Percentiles rank a stretch among this genome's conserved stretches.
Evolutionary conservation across 2,888 invertebrate genomes (phyloP).

Genomic region (Spisula solida): DNA sequence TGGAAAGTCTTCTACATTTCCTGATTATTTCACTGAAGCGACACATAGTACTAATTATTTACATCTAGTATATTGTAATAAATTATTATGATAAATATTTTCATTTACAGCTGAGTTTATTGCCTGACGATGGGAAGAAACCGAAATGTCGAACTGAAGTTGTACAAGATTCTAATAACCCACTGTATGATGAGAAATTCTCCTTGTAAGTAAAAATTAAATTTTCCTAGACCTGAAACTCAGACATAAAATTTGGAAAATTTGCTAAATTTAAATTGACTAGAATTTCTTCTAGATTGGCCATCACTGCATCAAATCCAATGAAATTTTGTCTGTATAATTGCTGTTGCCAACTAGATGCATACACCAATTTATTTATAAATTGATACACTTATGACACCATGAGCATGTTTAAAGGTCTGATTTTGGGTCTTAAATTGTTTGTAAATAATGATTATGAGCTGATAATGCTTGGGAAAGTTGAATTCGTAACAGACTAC

Average conservation of each 20-base stretch:
- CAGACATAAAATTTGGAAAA: neutral
- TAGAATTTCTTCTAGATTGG: too few relatives aligned
- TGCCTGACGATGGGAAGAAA: constrained; percentile 83
- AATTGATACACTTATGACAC: too few relatives aligned
- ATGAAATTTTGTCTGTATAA: neutral
- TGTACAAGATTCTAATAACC: constrained; percentile 82
- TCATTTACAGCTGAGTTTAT: constrained; percentile 80
- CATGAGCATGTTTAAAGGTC: too few relatives aligned
- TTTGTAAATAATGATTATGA: too few relatives aligned
- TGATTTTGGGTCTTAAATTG: too few relatives aligned
- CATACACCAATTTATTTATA: too few relatives aligned
- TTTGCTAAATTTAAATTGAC: too few relatives aligned
- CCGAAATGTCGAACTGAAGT: constrained; percentile 84
- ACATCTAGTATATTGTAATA: neutral
- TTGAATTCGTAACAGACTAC: neutral
- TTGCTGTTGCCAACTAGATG: too few relatives aligned
- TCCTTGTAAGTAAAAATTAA: constrained; percentile 84
- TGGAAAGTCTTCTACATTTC: constrained; percentile 6
- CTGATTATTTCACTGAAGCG: neutral
- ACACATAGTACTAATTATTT: neutral
- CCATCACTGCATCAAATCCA: neutral
- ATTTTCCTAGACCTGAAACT: neutral
- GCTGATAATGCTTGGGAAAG: neutral
- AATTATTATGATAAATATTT: neutral
- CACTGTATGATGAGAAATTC: constrained; percentile 86